Evolutionary conservation across 1,140 invertebrate genomes (phyloP).

Genomic region (Subanguina moxae): DNA sequence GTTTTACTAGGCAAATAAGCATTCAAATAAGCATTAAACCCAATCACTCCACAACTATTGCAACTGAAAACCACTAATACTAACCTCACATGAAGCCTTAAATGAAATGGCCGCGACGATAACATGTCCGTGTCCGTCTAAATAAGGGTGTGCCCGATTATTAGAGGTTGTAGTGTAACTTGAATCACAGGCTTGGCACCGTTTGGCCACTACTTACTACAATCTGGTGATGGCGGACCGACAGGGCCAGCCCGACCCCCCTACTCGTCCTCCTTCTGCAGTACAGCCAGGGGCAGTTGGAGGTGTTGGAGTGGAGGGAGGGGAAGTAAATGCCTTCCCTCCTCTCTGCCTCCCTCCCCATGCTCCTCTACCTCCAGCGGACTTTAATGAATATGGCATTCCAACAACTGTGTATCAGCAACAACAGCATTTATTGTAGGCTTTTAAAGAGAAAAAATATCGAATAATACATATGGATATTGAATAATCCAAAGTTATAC

Average conservation of each 20-base stretch:
- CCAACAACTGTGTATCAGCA: constrained; percentile 1
- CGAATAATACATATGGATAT: too few species aligned
- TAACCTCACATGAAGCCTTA: too few species aligned
- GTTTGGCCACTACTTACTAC: constrained; percentile 95
- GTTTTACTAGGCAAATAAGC: too few species aligned
- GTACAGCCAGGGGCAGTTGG: background rate
- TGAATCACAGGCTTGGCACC: constrained; percentile 80
- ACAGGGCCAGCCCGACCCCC: background rate
- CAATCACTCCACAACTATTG: too few species aligned
- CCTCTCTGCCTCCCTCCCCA: background rate
- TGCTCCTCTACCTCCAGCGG: background rate
- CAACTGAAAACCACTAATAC: too few species aligned
- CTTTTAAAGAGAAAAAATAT: too few species aligned
- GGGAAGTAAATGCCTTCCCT: background rate
- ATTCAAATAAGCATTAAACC: too few species aligned
- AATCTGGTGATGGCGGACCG: constrained; percentile 71
- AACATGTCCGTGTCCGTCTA: too few species aligned
- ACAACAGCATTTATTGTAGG: background rate
- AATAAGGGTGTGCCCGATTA: too few species aligned
- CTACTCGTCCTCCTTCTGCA: background rate
- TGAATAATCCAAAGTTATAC: too few species aligned
- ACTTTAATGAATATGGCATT: background rate
- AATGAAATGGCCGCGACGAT: too few species aligned
- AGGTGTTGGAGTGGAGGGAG: background rate
- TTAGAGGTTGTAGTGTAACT: constrained; percentile 6